Evolutionary conservation across 2,797 vertebrate species (phyloP).

Genomic region (Sebastolobus altivelis): DNA sequence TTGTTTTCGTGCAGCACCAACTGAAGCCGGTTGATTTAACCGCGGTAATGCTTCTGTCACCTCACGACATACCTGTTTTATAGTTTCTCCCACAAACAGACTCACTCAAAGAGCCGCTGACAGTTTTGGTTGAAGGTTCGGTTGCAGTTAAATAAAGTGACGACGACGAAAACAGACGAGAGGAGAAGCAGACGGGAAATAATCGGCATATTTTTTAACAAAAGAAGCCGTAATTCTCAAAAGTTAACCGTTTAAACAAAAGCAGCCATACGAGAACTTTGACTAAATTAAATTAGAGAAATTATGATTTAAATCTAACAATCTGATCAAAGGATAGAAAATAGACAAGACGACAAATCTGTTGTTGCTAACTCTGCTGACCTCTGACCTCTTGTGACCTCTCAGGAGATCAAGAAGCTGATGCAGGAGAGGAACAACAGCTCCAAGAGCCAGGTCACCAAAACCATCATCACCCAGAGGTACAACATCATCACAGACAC

Average conservation of each 20-base stretch:
- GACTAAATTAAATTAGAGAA: no score
- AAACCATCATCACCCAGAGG: constrained; percentile 93
- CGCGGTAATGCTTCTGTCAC: neutral
- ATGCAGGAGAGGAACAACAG: constrained; percentile 81
- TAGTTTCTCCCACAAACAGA: constrained; percentile 13
- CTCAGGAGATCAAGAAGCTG: constrained; percentile 90
- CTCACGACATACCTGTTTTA: neutral
- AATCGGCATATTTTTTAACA: neutral
- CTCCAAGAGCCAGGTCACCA: constrained; percentile 82
- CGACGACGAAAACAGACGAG: neutral
- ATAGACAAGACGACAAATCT: neutral
- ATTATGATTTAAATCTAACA: neutral
- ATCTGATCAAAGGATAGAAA: neutral
- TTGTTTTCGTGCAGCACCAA: neutral
- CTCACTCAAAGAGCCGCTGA: neutral
- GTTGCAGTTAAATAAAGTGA: neutral
- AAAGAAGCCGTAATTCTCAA: neutral
- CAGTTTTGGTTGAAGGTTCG: neutral
- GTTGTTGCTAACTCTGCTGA: constrained; percentile 10
- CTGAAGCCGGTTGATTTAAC: neutral
- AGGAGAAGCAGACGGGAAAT: neutral
- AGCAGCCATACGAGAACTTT: neutral
- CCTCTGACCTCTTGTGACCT: constrained; percentile 50
- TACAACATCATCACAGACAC: constrained; percentile 45
- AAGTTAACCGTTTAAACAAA: neutral